Evolutionary conservation across 2,888 invertebrate genomes (phyloP).

Genomic region (Rhaphigaster nebulosa): DNA sequence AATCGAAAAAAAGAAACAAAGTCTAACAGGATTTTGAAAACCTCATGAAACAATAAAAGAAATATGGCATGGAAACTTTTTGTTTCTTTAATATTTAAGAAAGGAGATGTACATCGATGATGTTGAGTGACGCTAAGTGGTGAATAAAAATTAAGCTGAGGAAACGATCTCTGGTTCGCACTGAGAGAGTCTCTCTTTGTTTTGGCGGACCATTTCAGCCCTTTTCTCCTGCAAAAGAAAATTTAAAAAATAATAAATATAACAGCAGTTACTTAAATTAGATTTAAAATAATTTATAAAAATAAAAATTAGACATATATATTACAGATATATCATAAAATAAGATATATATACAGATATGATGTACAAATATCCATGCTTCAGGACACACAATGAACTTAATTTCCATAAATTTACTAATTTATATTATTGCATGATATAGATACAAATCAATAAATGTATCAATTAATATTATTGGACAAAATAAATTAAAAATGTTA

Average conservation of each 20-base stretch:
- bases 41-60: slow-evolving; percentile 46
- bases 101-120: slow-evolving; percentile 53
- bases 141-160: slow-evolving; percentile 73
- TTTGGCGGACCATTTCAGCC: slow-evolving; percentile 91
- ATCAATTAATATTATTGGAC: too few species aligned
- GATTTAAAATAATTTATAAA: not conserved
- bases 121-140: slow-evolving; percentile 51
- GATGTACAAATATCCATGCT: not conserved
- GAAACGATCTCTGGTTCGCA: slow-evolving; percentile 73
- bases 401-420: not conserved
- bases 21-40: slow-evolving; percentile 48
- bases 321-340: too few species aligned
- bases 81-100: slow-evolving; percentile 52
- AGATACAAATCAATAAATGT: too few species aligned
- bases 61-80: slow-evolving; percentile 50
- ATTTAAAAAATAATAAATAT: not conserved
- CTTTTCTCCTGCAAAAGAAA: slow-evolving; percentile 82
- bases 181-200: slow-evolving; percentile 79
- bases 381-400: not conserved
- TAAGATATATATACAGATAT: too few species aligned
- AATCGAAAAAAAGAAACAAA: slow-evolving; percentile 27
- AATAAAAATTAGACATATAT: not conserved
- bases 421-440: too few species aligned
- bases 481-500: too few species aligned
- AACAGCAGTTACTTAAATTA: not conserved